Evolutionary conservation across 2,113 vertebrate genomes (phyloP).

Genomic region (Callipepla californica): DNA sequence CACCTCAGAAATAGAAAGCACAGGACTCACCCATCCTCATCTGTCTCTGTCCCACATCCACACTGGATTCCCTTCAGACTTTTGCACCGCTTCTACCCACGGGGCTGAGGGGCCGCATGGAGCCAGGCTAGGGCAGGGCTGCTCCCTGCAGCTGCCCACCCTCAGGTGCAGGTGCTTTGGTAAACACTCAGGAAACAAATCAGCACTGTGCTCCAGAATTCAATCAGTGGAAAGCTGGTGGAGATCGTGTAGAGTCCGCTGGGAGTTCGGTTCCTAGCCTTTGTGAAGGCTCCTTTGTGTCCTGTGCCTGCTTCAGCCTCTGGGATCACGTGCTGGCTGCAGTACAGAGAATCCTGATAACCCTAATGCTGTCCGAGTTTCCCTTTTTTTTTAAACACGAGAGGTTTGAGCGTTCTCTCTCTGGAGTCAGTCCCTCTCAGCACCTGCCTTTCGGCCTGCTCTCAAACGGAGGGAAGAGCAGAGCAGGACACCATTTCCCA

Average conservation of each 20-base stretch:
- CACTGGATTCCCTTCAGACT: neutral
- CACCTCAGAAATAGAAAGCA: neutral
- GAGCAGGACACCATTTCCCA: rapidly evolving
- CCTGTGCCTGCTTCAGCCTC: neutral
- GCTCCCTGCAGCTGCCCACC: rapidly evolving
- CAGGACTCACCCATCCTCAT: neutral
- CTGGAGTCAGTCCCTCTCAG: no score
- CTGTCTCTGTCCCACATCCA: rapidly evolving
- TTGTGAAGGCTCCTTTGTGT: neutral
- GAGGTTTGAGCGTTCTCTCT: neutral
- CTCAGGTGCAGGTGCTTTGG: neutral
- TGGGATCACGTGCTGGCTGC: rapidly evolving
- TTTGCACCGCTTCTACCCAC: rapidly evolving
- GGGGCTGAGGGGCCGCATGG: no score
- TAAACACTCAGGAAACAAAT: neutral
- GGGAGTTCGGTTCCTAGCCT: neutral
- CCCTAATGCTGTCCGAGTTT: neutral
- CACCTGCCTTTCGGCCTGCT: neutral
- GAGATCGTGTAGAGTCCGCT: rapidly evolving
- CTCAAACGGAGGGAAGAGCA: rapidly evolving
- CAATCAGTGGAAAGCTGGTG: neutral
- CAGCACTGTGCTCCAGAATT: rapidly evolving
- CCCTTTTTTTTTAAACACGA: neutral
- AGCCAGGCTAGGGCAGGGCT: rapidly evolving
- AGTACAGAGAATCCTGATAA: neutral